A percentile compares a stretch with the other conserved stretches of the same genome.
These are phyloP conservation scores for Delia radicum DNA, from an alignment of 1,140 invertebrate species.

Conservation along the genomic window DNA sequence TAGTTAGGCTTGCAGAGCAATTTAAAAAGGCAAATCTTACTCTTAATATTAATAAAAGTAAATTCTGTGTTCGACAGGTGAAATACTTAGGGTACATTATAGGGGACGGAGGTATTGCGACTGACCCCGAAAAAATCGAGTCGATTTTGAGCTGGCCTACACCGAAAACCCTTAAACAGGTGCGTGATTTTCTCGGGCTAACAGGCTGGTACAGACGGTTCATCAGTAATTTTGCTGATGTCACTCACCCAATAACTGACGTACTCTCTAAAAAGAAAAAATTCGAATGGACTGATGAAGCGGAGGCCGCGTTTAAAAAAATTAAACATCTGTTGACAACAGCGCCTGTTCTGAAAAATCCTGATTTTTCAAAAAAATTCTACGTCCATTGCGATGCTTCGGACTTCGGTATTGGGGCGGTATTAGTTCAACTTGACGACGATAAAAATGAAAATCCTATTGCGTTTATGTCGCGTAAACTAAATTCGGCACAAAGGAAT, in stretches of 20 bases:
- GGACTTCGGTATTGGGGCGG: slow-evolving; percentile 42
- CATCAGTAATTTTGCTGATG: too few species aligned
- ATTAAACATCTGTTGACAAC: background rate
- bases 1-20: background rate
- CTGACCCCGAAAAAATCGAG: too few species aligned
- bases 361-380: background rate
- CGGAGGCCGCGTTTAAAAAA: background rate
- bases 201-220: background rate
- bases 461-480: slow-evolving; percentile 25
- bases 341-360: background rate
- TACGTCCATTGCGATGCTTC: slow-evolving; percentile 43
- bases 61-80: background rate
- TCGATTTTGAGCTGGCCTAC: too few species aligned
- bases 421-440: slow-evolving; percentile 40
- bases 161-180: background rate
- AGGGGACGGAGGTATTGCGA: background rate
- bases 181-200: background rate
- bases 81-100: background rate
- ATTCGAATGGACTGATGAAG: background rate
- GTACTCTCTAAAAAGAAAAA: background rate
- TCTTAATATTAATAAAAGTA: too few species aligned
- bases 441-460: slow-evolving; percentile 30
- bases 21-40: background rate
- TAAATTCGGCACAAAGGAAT: slow-evolving; percentile 7
- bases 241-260: background rate